Conservation (phyloP, 2,113 vertebrate species). For the Lethenteron camtschaticum region DNA sequence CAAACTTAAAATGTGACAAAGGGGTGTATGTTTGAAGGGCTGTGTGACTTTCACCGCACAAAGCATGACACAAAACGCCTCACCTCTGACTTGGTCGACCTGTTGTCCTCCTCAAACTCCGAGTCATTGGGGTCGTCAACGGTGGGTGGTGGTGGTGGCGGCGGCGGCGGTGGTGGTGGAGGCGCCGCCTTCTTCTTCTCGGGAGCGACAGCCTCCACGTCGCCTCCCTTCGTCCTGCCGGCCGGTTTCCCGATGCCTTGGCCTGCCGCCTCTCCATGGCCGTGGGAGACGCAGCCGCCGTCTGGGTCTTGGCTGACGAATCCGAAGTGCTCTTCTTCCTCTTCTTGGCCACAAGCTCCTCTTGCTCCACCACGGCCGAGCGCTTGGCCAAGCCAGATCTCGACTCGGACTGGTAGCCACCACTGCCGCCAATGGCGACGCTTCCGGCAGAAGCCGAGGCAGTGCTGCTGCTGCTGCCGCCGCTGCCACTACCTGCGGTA, state of each 20-base stretch:
- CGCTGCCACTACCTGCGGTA: constrained; percentile 13
- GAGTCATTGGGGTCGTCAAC: constrained; percentile 25
- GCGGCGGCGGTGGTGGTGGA: too few species aligned
- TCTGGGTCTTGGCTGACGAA: constrained; percentile 55
- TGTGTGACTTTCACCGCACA: too few species aligned
- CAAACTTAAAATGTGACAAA: too few species aligned
- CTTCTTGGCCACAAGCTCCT: constrained; percentile 60
- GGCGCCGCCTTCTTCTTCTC: constrained; percentile 49
- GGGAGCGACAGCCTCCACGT: constrained; percentile 11
- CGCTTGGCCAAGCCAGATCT: constrained; percentile 62
- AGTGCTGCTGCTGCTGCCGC: too few species aligned
- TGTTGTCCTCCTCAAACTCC: constrained; percentile 61
- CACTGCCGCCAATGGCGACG: constrained; percentile 4
- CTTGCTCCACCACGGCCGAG: constrained; percentile 57
- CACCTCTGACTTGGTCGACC: constrained; percentile 85
- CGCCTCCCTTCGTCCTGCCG: constrained; percentile 48
- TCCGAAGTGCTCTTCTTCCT: constrained; percentile 72
- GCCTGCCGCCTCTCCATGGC: constrained; percentile 70
- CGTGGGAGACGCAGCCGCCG: constrained; percentile 58
- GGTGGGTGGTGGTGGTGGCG: not conserved
- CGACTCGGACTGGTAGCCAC: constrained; percentile 24
- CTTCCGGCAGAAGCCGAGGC: too few species aligned
- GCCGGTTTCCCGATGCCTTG: constrained; percentile 54
- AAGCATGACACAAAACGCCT: too few species aligned
- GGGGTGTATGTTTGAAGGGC: too few species aligned